Percentiles rank a stretch among this genome's conserved stretches.
Evolutionary conservation across 1,140 invertebrate species (phyloP).

Genomic region (Anoplolepis gracilipes): DNA sequence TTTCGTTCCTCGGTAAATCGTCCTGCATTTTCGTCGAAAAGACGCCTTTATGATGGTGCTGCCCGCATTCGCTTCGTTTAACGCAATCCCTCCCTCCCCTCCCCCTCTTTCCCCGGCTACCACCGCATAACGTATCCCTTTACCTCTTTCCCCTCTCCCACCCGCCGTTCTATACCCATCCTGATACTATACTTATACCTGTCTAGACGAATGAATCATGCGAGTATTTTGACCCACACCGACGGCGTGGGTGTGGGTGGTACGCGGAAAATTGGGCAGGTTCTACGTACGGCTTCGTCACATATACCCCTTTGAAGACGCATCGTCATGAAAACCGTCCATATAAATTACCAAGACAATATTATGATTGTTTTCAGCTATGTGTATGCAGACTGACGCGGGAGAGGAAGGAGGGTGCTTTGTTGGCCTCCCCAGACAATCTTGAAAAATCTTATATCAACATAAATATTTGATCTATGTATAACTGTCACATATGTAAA

Average conservation of each 20-base stretch:
- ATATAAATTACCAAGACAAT: not conserved
- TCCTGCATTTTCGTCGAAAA: constrained; percentile 72
- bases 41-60: constrained; percentile 70
- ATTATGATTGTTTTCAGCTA: not conserved
- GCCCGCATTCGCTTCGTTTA: constrained; percentile 54
- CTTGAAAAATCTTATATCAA: not conserved
- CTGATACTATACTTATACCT: constrained; percentile 73
- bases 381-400: not conserved
- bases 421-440: constrained; percentile 3
- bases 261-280: constrained; percentile 73
- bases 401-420: not conserved
- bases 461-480: not conserved
- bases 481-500: not conserved
- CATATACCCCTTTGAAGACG: constrained; percentile 54
- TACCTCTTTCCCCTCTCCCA: not conserved
- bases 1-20: constrained; percentile 63
- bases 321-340: constrained; percentile 50
- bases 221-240: constrained; percentile 73
- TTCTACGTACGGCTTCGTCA: constrained; percentile 67
- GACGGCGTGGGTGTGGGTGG: constrained; percentile 65
- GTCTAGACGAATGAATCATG: constrained; percentile 76
- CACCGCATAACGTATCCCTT: constrained; percentile 19
- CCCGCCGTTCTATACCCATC: constrained; percentile 32
- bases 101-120: not conserved
- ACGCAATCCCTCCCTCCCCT: constrained; percentile 8